A percentile compares a stretch with the other conserved stretches of the same genome.
phyloP scores from a whole-genome alignment of 2,797 vertebrate species.

The Antrozous pallidus region DNA sequence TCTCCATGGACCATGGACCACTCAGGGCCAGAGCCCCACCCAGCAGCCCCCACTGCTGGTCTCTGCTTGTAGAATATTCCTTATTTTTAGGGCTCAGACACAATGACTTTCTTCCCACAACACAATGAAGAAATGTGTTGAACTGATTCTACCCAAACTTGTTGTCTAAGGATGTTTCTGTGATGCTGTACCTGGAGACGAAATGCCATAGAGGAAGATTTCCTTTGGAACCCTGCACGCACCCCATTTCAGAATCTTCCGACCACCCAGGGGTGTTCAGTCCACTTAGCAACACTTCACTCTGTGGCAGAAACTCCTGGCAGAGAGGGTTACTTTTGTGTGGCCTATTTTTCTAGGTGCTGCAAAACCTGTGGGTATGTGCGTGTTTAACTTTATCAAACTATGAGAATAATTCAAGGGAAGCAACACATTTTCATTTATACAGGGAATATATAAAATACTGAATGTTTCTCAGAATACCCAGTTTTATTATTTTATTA shows the following conservation, averaged over 20 bases:
- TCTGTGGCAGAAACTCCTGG: no score
- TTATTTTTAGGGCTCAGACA: not conserved
- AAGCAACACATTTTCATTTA: not conserved
- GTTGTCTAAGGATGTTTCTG: not conserved
- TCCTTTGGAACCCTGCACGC: no score
- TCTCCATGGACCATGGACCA: not conserved
- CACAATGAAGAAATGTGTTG: not conserved
- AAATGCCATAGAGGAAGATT: not conserved
- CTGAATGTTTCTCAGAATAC: no score
- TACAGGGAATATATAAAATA: not conserved
- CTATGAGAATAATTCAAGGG: not conserved
- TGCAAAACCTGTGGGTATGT: not conserved
- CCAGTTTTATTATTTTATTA: no score
- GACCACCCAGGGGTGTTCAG: no score
- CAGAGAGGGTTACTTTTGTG: not conserved
- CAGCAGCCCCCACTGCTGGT: fast-evolving
- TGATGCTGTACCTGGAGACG: not conserved
- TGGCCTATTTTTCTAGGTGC: not conserved
- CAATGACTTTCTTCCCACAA: not conserved
- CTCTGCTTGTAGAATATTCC: not conserved
- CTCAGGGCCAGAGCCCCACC: no score
- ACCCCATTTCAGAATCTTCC: no score
- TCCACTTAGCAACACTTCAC: no score
- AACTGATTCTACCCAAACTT: not conserved
- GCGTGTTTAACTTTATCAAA: not conserved